A percentile compares a stretch with the other conserved stretches of the same genome.
Conservation (phyloP, 2,797 vertebrate species). For the Catostomus latipinnis region DNA sequence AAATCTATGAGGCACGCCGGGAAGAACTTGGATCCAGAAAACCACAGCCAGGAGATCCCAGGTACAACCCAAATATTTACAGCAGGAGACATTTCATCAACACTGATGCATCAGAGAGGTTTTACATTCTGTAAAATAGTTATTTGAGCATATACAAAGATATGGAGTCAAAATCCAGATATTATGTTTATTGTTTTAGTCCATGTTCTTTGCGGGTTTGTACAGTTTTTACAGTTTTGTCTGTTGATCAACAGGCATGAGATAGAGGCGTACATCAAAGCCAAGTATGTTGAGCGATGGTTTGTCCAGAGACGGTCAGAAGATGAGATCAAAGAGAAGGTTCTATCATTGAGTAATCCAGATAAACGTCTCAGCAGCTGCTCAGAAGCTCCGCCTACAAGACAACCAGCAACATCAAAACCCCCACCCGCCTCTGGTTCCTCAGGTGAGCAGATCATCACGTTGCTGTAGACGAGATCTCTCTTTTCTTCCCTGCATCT, state of each 20-base stretch:
- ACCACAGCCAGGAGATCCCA: constrained; percentile 89
- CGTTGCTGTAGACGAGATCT: constrained; percentile 29
- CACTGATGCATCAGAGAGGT: too few species aligned
- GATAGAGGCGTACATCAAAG: constrained; percentile 94
- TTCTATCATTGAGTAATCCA: constrained; percentile 79
- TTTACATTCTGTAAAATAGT: too few species aligned
- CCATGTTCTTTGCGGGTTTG: too few species aligned
- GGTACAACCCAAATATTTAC: constrained; percentile 71
- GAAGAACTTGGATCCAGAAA: constrained; percentile 89
- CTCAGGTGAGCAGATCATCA: constrained; percentile 68
- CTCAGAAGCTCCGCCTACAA: constrained; percentile 22
- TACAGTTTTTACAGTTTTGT: neutral
- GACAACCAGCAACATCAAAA: constrained; percentile 70
- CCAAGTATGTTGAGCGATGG: constrained; percentile 94
- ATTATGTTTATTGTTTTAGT: too few species aligned
- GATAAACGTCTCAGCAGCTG: constrained; percentile 60
- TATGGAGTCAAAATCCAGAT: too few species aligned
- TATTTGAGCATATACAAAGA: too few species aligned
- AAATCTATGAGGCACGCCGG: constrained; percentile 92
- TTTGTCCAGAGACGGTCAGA: constrained; percentile 86
- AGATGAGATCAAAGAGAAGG: constrained; percentile 81
- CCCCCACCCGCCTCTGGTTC: constrained; percentile 70
- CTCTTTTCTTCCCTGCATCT: constrained; percentile 6
- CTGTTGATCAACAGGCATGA: constrained; percentile 82
- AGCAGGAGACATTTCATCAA: too few species aligned